Percentiles rank a stretch among this genome's conserved stretches.
These are phyloP conservation scores for Deladenus siricidicola DNA, from an alignment of 2,888 invertebrate species.

Conservation along the genomic window DNA sequence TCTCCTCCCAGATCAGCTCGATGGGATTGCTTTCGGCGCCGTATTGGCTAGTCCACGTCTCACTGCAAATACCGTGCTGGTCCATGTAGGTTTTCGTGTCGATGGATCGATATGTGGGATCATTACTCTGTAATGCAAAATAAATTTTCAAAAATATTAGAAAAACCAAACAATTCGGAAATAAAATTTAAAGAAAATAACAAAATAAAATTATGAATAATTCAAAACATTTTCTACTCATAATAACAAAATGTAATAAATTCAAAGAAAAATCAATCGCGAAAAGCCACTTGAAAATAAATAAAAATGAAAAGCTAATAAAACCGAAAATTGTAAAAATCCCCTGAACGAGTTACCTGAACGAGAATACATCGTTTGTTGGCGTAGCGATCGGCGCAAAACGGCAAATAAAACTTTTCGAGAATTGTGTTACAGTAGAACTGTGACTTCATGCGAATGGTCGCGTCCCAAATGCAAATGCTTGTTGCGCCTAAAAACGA, in stretches of 20 bases:
- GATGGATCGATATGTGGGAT: background rate
- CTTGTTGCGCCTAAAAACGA: background rate
- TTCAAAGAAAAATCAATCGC: background rate
- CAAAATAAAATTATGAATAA: background rate
- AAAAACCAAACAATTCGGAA: no score
- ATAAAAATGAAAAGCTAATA: no score
- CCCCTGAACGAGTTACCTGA: background rate
- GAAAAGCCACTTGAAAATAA: background rate
- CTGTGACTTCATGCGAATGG: background rate
- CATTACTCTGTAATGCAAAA: constrained; percentile 1
- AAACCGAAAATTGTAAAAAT: no score
- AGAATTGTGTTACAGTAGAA: constrained; percentile 1
- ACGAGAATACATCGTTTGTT: constrained; percentile 1
- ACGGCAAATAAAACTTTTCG: constrained; percentile 1
- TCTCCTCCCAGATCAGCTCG: constrained; percentile 4
- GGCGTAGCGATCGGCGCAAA: background rate
- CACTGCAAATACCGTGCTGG: background rate
- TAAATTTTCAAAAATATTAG: background rate
- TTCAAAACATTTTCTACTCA: background rate
- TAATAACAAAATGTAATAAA: background rate
- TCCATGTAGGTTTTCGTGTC: background rate
- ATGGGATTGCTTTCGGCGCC: background rate
- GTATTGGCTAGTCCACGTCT: background rate
- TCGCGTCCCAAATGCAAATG: constrained; percentile 5
- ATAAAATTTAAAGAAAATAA: background rate